Evolutionary conservation across 2,797 vertebrate genomes (phyloP).

Genomic region (Momotus momota): DNA sequence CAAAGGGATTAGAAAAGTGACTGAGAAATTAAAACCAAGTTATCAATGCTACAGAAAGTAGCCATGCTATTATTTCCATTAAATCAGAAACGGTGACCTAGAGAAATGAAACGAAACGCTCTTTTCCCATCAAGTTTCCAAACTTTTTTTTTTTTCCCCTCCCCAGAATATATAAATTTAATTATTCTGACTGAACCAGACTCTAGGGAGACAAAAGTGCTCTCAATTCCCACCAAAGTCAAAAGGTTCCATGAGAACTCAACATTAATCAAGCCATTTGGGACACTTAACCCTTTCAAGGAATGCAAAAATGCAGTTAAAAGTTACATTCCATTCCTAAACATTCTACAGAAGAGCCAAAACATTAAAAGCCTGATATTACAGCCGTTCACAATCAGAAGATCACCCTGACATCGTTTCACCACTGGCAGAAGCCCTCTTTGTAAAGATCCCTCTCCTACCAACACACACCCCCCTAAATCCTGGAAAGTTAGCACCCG

Average conservation of each 20-base stretch:
- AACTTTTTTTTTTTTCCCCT: rapidly evolving
- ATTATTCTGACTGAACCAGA: not conserved
- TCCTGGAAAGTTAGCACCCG: not conserved
- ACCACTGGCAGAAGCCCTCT: not conserved
- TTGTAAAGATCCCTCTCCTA: not conserved
- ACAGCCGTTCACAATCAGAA: not conserved
- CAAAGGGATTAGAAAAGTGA: not conserved
- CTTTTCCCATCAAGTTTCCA: not conserved
- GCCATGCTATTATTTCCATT: not conserved
- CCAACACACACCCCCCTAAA: not conserved
- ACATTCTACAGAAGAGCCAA: not conserved
- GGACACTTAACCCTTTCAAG: not conserved
- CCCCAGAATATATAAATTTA: not conserved
- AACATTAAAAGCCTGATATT: not conserved
- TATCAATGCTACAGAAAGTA: not conserved
- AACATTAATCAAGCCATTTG: not conserved
- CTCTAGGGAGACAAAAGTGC: not conserved
- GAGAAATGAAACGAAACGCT: not conserved
- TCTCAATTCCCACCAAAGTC: not conserved
- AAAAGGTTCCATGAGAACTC: not conserved
- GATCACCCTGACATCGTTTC: not conserved
- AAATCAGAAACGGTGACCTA: not conserved
- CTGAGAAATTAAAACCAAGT: not conserved
- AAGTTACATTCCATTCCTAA: not conserved
- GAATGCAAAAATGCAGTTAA: not conserved